Evolutionary conservation across 2,113 vertebrate species (phyloP).

Genomic region (Melozone crissalis): DNA sequence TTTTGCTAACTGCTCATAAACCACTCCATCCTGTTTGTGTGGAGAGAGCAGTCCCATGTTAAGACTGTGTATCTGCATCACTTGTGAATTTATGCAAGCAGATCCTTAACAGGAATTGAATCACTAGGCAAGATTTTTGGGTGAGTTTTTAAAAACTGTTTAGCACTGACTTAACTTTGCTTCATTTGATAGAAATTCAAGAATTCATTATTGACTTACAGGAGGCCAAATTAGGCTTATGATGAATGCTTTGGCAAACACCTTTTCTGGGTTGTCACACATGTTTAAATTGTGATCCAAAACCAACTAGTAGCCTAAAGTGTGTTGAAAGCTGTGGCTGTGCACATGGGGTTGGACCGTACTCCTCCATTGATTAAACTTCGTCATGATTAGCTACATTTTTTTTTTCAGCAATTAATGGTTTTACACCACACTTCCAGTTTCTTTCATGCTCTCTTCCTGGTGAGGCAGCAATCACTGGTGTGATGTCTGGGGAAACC

Average conservation of each 20-base stretch:
- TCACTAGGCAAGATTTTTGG: background rate
- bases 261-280: background rate
- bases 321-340: background rate
- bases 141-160: slow-evolving; percentile 9
- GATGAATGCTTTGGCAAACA: slow-evolving; percentile 15
- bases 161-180: slow-evolving; percentile 22
- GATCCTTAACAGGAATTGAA: background rate
- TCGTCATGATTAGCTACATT: background rate
- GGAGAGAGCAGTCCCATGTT: background rate
- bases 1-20: background rate
- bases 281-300: background rate
- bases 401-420: background rate
- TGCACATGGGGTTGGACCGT: background rate
- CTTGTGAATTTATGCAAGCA: background rate
- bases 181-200: slow-evolving; percentile 38
- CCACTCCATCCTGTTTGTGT: background rate
- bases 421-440: background rate
- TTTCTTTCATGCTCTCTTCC: background rate
- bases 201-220: slow-evolving; percentile 39
- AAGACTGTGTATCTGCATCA: background rate
- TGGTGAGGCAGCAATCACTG: background rate
- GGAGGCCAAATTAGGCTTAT: slow-evolving; percentile 13
- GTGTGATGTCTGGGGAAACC: background rate
- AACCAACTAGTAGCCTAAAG: background rate
- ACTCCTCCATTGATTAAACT: background rate